Conservation (phyloP, 2,797 vertebrate species). For the Hoplostethus atlanticus region DNA sequence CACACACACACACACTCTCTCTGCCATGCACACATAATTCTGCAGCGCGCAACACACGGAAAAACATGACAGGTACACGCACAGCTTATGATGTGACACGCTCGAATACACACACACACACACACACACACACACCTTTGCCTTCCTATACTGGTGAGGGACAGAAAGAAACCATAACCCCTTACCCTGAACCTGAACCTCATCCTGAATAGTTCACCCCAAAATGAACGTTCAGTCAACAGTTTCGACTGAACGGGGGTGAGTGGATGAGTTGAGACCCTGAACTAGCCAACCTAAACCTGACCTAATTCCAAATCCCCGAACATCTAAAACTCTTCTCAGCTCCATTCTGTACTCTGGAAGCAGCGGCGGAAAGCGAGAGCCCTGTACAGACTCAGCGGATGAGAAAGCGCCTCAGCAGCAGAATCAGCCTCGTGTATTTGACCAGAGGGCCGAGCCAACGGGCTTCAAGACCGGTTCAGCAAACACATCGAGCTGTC, state of each 20-base stretch:
- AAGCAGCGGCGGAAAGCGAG: background rate
- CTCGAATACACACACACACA: background rate
- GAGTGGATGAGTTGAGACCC: too few species aligned
- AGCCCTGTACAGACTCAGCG: background rate
- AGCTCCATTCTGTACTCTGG: background rate
- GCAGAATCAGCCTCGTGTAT: background rate
- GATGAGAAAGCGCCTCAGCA: background rate
- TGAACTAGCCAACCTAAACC: too few species aligned
- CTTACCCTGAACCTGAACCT: too few species aligned
- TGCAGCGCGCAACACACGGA: background rate
- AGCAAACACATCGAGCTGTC: background rate
- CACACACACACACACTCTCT: background rate
- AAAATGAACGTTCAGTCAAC: too few species aligned
- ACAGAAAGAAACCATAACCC: too few species aligned
- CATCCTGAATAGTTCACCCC: too few species aligned
- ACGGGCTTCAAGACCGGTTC: background rate
- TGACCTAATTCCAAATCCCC: too few species aligned
- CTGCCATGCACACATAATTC: background rate
- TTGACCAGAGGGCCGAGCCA: background rate
- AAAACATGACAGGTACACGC: conserved; percentile 18
- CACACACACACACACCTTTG: too few species aligned
- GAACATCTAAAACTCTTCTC: too few species aligned
- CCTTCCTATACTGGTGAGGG: too few species aligned
- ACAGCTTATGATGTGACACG: conserved; percentile 13
- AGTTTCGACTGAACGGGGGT: too few species aligned